These are phyloP conservation scores for Falco columbarius DNA, from an alignment of 2,797 vertebrate species.

Conservation along the genomic window DNA sequence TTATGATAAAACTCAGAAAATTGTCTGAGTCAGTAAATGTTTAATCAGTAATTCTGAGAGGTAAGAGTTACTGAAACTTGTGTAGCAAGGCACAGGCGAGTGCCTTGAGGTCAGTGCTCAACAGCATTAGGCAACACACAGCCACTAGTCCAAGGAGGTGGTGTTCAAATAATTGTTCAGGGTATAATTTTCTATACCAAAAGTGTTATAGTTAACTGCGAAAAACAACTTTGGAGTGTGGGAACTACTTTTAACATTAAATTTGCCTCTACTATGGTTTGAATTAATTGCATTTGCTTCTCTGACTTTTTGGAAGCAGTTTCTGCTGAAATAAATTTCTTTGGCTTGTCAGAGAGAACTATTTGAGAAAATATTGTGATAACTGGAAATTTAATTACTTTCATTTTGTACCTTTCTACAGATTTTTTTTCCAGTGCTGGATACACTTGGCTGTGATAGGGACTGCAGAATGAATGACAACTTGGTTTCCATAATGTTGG, in stretches of 20 bases:
- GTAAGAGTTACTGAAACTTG: neutral
- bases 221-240: neutral
- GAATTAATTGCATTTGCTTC: neutral
- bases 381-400: slow-evolving; percentile 49
- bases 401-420: slow-evolving; percentile 17
- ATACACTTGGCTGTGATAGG: slow-evolving; percentile 15
- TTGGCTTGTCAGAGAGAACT: neutral
- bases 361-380: slow-evolving; percentile 39
- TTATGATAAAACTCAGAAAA: neutral
- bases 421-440: slow-evolving; percentile 19
- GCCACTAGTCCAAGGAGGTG: neutral
- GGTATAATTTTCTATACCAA: neutral
- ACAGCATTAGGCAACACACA: neutral
- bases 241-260: neutral
- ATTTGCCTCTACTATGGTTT: neutral
- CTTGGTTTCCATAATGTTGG: slow-evolving; percentile 37
- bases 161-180: neutral
- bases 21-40: neutral
- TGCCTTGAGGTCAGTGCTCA: neutral
- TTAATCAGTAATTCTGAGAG: neutral
- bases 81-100: neutral
- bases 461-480: slow-evolving; percentile 17
- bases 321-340: neutral
- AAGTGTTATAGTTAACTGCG: neutral
- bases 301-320: neutral